Conservation (phyloP, 1,140 invertebrate species). For the Temnothorax curvispinosus region DNA sequence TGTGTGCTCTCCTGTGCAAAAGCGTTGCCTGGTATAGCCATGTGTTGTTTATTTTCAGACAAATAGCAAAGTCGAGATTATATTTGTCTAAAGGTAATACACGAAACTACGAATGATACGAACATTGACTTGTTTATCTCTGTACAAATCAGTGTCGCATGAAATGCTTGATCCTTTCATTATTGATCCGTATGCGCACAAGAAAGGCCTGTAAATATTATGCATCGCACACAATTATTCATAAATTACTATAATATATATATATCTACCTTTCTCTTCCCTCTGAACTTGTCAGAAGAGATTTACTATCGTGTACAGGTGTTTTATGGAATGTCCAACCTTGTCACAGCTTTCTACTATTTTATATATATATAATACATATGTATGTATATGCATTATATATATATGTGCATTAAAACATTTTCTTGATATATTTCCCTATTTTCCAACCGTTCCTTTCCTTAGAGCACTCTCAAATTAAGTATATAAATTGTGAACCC, state of each 20-base stretch:
- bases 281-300: constrained; percentile 61
- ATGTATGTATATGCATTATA: background rate
- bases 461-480: constrained; percentile 72
- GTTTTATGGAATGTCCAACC: constrained; percentile 75
- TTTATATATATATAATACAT: constrained; percentile 48
- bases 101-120: constrained; percentile 81
- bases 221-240: constrained; percentile 72
- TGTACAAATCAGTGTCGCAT: constrained; percentile 82
- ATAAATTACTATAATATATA: constrained; percentile 45
- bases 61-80: constrained; percentile 84
- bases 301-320: constrained; percentile 46
- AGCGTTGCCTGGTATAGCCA: constrained; percentile 83
- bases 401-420: constrained; percentile 67
- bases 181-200: constrained; percentile 75
- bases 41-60: constrained; percentile 84
- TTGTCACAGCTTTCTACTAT: constrained; percentile 76
- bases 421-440: constrained; percentile 41
- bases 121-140: constrained; percentile 80
- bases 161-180: constrained; percentile 78
- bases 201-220: constrained; percentile 78
- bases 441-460: constrained; percentile 28
- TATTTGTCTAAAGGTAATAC: constrained; percentile 83
- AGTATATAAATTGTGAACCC: constrained; percentile 68
- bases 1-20: constrained; percentile 79
- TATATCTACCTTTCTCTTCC: constrained; percentile 55